These are phyloP conservation scores for Agrochola lota DNA, from an alignment of 2,888 invertebrate species.

Conservation along the genomic window DNA sequence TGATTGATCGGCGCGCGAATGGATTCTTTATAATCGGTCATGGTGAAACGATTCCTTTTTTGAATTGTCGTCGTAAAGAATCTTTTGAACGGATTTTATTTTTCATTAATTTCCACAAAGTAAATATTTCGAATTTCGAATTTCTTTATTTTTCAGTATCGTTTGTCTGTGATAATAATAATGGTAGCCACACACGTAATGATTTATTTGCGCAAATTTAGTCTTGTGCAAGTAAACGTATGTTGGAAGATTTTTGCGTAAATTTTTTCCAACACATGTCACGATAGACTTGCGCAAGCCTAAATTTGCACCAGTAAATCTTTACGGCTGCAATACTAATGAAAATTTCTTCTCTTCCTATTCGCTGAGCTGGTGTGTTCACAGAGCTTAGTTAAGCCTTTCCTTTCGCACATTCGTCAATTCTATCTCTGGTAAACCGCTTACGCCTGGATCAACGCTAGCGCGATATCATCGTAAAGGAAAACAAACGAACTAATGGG, in stretches of 20 bases:
- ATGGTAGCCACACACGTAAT: too few relatives aligned
- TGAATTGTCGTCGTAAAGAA: slow-evolving; percentile 53
- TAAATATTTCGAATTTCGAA: slow-evolving; percentile 35
- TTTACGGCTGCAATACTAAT: too few relatives aligned
- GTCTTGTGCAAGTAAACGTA: too few relatives aligned
- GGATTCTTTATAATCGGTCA: slow-evolving; percentile 66
- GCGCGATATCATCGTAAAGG: slow-evolving; percentile 31
- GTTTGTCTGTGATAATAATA: not conserved
- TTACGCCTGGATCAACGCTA: slow-evolving; percentile 27
- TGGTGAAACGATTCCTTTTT: slow-evolving; percentile 60
- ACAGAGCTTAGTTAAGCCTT: not conserved
- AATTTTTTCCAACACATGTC: too few relatives aligned
- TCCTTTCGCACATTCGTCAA: not conserved
- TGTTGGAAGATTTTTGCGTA: too few relatives aligned
- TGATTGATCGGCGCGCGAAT: slow-evolving; percentile 67
- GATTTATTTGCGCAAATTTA: too few relatives aligned
- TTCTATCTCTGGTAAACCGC: not conserved
- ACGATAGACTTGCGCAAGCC: too few relatives aligned
- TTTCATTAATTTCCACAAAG: slow-evolving; percentile 42
- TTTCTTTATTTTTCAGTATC: slow-evolving; percentile 4
- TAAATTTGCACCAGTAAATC: too few relatives aligned
- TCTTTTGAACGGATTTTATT: slow-evolving; percentile 31
- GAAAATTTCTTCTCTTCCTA: too few relatives aligned
- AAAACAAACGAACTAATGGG: slow-evolving; percentile 44
- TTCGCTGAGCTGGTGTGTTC: not conserved